Base-by-base conservation (phyloP, 2,113 vertebrate genomes). In the Aphelocoma coerulescens region DNA sequence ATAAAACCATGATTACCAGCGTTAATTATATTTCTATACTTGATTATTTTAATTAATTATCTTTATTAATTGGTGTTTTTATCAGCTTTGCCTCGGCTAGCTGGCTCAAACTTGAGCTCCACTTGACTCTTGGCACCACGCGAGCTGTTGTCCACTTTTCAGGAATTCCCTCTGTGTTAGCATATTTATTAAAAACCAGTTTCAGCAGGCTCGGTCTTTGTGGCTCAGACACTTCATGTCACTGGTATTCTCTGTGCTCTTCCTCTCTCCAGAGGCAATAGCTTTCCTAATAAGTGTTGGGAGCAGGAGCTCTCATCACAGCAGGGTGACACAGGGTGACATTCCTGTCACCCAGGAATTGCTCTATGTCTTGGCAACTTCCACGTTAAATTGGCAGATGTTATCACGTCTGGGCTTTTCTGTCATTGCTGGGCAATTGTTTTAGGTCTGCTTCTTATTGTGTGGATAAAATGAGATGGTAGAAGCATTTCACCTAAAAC, bases 1-100 rank as follows among this genome's bases (percentile, higher is more conserved):
- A 43, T 74, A 73, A 96, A 96, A 4, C 49, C 20, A 4, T 30
- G 54, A 79, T 76, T 88, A 16, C 33, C 37, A 41, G 8, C 0
- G 0, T 79, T 88, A 92, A 86, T 92, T 93, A 16, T 63, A 35
- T 93, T 82, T 67, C 49, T 93, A 13, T 62, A 41, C 32, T 58
- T 69, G 68, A 52, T 82, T 88, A 55, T 82, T 94, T 85, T 74
- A 87, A 95, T 83, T 90, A 93, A 90, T 88, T 91, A 18, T 32
- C 48, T 82, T 78, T 57, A 91, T 68, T 89, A 93, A 71, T 79
- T 7, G 39, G 35, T 6, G 30, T 16, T 85, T 96, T 72, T 83
- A 46, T 90, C 75, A 66, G 33, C 41, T 80, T 65, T 66, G 37
- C 37, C 43, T 88, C 3, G 82, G 54, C 49, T 71, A 79, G 49